Evolutionary conservation across 2,113 vertebrate genomes (phyloP), one percentile per base, ranked within the genome.

Genomic region (Pseudorasbora parva): DNA sequence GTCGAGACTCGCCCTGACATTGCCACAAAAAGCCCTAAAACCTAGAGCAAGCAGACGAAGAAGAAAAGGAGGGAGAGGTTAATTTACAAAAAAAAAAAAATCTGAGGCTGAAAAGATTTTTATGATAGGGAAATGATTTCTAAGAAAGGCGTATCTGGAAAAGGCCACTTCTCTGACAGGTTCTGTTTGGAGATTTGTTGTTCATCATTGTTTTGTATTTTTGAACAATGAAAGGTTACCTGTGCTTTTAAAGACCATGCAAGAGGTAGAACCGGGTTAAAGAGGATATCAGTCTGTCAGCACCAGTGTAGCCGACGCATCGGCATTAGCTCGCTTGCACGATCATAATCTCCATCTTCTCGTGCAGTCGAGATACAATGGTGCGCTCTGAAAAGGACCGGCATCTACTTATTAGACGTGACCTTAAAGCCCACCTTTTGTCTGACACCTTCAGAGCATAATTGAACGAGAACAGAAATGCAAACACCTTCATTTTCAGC

Each of bases 1-100:
- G 97, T 97, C 94, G 82, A 81, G 93, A 96, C 97, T 96, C 88
- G 97, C 95, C n/a, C 92, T 84, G 86, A 90, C 91, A 88, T 90
- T 89, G 89, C 92, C 93, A 94, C 91, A 93, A 94, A 87, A 95
- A 92, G 88, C 92, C 93, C 93, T 85, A 41, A 91, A 93, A 94
- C 90, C 91, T 87, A 74, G 47, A 68, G 51, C 23, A 62, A 69
- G 59, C 88, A 93, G 90, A 91, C 91, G 91, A 93, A 93, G 85
- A 89, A 90, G 88, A 88, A 90, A 87, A 88, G 80, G 85, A 57
- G 86, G 86, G 86, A 90, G 86, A 81, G 83, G 78, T 86, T 81
- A 12, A 25, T 84, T 86, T 88, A 87, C 37, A 37, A 37, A 82
- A 88, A 88, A 89, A 87, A 91, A 86, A 87, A 54, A 64, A 83